Evolutionary conservation across 2,113 vertebrate genomes (phyloP), one percentile per base, ranked within the genome.

Genomic region (Oplegnathus fasciatus): DNA sequence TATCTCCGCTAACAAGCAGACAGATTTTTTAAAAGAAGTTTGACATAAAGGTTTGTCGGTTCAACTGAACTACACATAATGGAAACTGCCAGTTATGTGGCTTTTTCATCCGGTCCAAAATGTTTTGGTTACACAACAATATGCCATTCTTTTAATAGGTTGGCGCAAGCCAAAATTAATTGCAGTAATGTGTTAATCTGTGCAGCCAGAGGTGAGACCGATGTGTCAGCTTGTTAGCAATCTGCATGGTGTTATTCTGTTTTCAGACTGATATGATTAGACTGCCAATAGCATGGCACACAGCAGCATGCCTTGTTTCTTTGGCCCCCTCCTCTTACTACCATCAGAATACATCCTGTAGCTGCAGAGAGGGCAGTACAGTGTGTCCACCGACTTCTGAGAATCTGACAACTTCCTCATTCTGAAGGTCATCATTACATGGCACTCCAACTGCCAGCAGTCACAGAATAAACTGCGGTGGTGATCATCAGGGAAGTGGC

Each of bases 171-270:
- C 18, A 4, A 77, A 86, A 80, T 76, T 61, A 82, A 90, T 91
- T 84, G 85, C 67, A 76, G 58, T 73, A 58, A 84, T 85, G 80
- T 82, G 66, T 88, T 81, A 82, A 73, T 88, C 80, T 85, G 72
- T 76, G 61, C 68, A 58, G 62, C 37, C 75, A 30, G 72, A 79
- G 70, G 83, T 74, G 74, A 74, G 76, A 75, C 40, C 24, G 67
- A 69, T 18, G 80, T 58, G 65, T 69, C 40, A 30, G 72, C 44
- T 82, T 76, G 79, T 84, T 86, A 58, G 48, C 67, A n/a, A 54
- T 83, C 75, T 69, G 52, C 18, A 44, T 40, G 9, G 10, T 30
- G 52, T 62, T 57, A 6, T 42, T 69, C 3, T 57, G 9, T 67
- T 60, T 58, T 78, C 61, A 46, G 10, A 32, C 34, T 58, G 72